Evolutionary conservation across 2,888 invertebrate species (phyloP), one percentile per base, ranked within the genome.

Genomic region (Plusia festucae): DNA sequence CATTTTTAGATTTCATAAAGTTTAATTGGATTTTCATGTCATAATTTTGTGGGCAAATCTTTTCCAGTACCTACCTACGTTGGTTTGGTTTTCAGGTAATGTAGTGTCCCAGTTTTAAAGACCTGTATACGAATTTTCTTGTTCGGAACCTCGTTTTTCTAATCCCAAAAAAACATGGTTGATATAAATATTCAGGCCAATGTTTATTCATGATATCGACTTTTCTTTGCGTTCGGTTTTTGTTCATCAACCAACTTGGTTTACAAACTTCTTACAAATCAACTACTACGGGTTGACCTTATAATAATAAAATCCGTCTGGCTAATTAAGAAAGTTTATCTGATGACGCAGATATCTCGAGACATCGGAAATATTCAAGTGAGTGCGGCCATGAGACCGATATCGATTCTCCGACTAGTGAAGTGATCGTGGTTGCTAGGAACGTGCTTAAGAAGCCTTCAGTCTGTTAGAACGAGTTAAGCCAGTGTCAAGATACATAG

Each of bases 391-490:
- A 63, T 79, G 76, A 63, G 59, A 69, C 63, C 73, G 73, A 81
- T 83, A 84, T 82, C 78, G 81, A 75, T 81, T 79, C 64, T 53
- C 62, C 65, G 62, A 79, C 76, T 75, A 61, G 67, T 61, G 63
- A 77, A 79, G 76, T 60, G 82, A 71, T 81, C 69, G 64, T 34
- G 78, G 78, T 79, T 70, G 81, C 70, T 71, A 73, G 69, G 65
- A 82, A 89, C 90, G 91, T 90, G 92, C 85, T 82, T 73, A 87
- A 90, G 88, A 79, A 69, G 73, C 71, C 63, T 64, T 58, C 61
- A 66, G 60, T 70, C 73, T 54, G 60, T 76, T 66, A 58, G 66
- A 79, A 84, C 78, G 77, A 82, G 85, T 81, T 82, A 77, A 79
- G 76, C 67, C 82, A 76, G 65, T 76, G 70, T 77, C 76, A 79